phyloP scores from a whole-genome alignment of 2,113 vertebrate species.

The Nansenia antarctica region DNA sequence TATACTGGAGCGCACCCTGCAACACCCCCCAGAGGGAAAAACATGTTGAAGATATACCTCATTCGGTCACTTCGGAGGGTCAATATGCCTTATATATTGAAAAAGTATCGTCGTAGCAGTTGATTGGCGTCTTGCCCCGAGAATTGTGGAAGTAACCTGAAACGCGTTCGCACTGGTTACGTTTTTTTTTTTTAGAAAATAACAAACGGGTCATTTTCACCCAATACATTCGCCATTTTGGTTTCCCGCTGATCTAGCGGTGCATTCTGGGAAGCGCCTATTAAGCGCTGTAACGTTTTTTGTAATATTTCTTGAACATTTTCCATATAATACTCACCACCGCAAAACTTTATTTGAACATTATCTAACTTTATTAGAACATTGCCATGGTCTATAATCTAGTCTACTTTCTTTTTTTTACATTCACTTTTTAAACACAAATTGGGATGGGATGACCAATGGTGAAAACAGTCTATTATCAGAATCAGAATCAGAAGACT shows the following conservation, averaged over 20 bases:
- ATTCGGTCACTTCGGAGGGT: conserved; percentile 83
- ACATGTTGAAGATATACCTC: conserved; percentile 77
- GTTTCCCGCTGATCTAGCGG: conserved; percentile 87
- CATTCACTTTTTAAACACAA: too few species aligned
- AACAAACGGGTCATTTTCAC: conserved; percentile 74
- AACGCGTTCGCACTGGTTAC: too few species aligned
- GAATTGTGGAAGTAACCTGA: background rate
- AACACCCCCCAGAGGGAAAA: conserved; percentile 55
- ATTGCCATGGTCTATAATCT: too few species aligned
- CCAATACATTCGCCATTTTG: conserved; percentile 87
- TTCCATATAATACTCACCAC: too few species aligned
- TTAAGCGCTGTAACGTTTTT: too few species aligned
- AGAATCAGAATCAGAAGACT: too few species aligned
- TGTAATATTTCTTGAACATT: too few species aligned
- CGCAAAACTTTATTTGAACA: too few species aligned
- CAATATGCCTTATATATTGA: conserved; percentile 64
- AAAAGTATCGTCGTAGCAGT: conserved; percentile 43
- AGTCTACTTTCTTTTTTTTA: too few species aligned
- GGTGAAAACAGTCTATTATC: too few species aligned
- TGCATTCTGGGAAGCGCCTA: conserved; percentile 87
- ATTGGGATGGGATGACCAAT: too few species aligned
- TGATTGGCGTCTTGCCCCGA: conserved; percentile 25
- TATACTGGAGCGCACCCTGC: conserved; percentile 36
- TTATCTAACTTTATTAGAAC: too few species aligned
- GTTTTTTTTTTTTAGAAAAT: conserved; percentile 63